Evolutionary conservation across 2,888 invertebrate genomes (phyloP), one percentile per base, ranked within the genome.

Genomic region (Beris morrisii): DNA sequence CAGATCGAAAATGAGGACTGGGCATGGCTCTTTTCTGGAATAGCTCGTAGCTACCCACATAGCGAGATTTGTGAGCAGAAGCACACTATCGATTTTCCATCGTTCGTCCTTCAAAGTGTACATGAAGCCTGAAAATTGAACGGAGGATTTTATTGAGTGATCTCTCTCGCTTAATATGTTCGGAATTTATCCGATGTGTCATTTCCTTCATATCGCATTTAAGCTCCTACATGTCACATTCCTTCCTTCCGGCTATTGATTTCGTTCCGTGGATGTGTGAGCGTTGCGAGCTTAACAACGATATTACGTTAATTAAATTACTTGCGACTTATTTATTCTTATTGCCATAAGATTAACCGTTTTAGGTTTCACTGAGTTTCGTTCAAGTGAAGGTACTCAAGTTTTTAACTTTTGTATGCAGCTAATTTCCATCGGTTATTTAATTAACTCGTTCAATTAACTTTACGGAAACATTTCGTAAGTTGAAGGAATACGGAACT

Each of bases 111-210:
- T 48, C 13, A 13, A 7, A 13, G 9, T 48, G 6, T n/a, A 48
- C 48, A n/a, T 13, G 13, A 48, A 7, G 13, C 7, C 48, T 13
- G 48, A 4, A 48, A 48, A 48, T 48, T 48, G 48, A 48, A n/a
- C 48, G 13, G 48, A n/a, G 13, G 48, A 48, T 48, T 48, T 48
- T 48, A 48, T 48, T 48, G 48, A 48, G 48, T 48, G 48, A 48
- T 48, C 12, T 48, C 48, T 1, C 22, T 22, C 22, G 22, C 3
- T 15, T 13, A 48, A 48, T 48, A 48, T 48, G 13, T 48, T 13
- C 15, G 48, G 48, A 48, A 48, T 48, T 11, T 48, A 7, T 22
- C 22, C 22, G 22, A 22, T 22, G 22, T 48, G 48, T 48, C 13
- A 48, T 48, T 48, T 48, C 48, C 48, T 6, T 48, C 48, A 48